Evolutionary conservation across 2,888 invertebrate species (phyloP).

Genomic region (Camponotus fellah): DNA sequence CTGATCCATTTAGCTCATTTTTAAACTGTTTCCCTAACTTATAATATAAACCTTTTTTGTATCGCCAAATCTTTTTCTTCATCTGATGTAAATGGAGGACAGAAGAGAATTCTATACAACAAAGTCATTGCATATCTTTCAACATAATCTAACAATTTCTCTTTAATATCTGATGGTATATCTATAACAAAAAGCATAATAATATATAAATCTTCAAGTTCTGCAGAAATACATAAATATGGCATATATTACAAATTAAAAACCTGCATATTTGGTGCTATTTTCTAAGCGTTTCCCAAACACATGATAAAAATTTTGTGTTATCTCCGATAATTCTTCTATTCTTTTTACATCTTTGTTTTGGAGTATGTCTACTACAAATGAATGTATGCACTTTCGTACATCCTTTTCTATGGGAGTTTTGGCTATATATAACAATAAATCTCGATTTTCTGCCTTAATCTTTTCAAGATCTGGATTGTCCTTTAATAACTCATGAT

Average conservation of each 20-base stretch:
- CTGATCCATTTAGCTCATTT: too few relatives aligned
- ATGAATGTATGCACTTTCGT: conserved; percentile 90
- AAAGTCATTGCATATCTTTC: conserved; percentile 97
- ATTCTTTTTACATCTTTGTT: conserved; percentile 89
- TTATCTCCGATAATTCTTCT: conserved; percentile 95
- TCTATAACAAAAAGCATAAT: conserved; percentile 83
- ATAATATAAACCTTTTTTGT: conserved; percentile 90
- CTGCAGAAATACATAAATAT: background rate
- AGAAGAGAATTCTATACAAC: conserved; percentile 95
- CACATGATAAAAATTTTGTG: conserved; percentile 96
- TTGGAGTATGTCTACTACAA: conserved; percentile 89
- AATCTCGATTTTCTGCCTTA: conserved; percentile 84
- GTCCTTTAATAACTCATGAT: conserved; percentile 84
- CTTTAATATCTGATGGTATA: conserved; percentile 91
- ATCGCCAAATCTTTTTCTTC: conserved; percentile 97
- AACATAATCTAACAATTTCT: conserved; percentile 95
- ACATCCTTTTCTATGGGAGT: conserved; percentile 88
- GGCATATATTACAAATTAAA: conserved; percentile 50
- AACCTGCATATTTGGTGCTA: conserved; percentile 88
- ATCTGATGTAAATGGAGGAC: conserved; percentile 95
- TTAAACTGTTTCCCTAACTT: background rate
- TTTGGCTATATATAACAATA: conserved; percentile 79
- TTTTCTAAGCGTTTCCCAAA: conserved; percentile 92
- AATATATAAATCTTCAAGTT: conserved; percentile 49
- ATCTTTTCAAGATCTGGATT: conserved; percentile 87